phyloP scores from a whole-genome alignment of 2,888 invertebrate genomes.

The Apocheima hispidaria region DNA sequence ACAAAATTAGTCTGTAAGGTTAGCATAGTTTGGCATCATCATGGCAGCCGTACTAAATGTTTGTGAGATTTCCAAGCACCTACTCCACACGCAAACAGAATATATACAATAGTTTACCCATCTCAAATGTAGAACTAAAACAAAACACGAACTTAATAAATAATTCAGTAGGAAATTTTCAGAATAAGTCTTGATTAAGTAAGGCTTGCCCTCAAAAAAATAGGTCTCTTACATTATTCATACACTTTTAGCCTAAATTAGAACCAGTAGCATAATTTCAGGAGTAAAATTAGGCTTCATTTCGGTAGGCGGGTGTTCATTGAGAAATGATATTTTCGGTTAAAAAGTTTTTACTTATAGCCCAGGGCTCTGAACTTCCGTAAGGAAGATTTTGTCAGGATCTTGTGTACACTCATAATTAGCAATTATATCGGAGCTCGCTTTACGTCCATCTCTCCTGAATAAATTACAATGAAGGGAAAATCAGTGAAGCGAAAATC shows the following conservation, averaged over 20 bases:
- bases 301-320: slow-evolving; percentile 14
- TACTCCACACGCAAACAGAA: slow-evolving; percentile 41
- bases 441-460: slow-evolving; percentile 16
- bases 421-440: slow-evolving; percentile 26
- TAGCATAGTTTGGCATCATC: background rate
- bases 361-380: slow-evolving; percentile 5
- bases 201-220: slow-evolving; percentile 6
- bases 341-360: slow-evolving; percentile 15
- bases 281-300: slow-evolving; percentile 15
- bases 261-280: slow-evolving; percentile 12
- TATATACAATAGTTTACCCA: slow-evolving; percentile 49
- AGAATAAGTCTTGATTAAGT: slow-evolving; percentile 1
- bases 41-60: background rate
- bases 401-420: slow-evolving; percentile 28
- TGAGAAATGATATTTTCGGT: slow-evolving; percentile 20
- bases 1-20: background rate
- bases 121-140: slow-evolving; percentile 83
- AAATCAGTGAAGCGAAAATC: slow-evolving; percentile 27
- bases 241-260: slow-evolving; percentile 12
- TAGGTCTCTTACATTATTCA: slow-evolving; percentile 24
- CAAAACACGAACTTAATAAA: slow-evolving; percentile 57
- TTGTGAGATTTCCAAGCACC: background rate
- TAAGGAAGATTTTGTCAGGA: slow-evolving; percentile 15
- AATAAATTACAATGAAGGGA: slow-evolving; percentile 24
- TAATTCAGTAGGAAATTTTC: slow-evolving; percentile 29